Conservation (phyloP, 2,113 vertebrate genomes). For the Globicephala melas region DNA sequence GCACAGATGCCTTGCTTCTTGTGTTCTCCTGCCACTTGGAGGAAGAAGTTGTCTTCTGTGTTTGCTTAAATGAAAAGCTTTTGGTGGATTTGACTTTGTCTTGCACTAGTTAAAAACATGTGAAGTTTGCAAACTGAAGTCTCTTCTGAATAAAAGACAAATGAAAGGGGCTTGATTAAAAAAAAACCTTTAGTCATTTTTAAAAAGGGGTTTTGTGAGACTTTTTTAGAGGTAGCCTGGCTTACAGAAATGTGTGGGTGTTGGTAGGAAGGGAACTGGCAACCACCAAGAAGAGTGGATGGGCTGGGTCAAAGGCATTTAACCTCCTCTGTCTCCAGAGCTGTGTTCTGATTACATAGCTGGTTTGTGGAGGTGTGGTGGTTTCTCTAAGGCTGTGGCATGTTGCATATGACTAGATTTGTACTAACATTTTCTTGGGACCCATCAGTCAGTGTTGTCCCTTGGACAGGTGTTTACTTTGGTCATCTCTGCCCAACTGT, state of each 20-base stretch:
- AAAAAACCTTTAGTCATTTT: background rate
- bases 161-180: background rate
- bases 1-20: slow-evolving; percentile 22
- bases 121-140: background rate
- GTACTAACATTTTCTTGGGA: background rate
- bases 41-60: slow-evolving; percentile 36
- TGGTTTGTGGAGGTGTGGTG: background rate
- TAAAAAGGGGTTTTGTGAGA: background rate
- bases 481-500: background rate
- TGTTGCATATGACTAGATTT: background rate
- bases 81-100: slow-evolving; percentile 24
- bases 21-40: slow-evolving; percentile 9
- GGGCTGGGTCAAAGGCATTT: background rate
- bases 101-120: background rate
- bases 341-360: background rate
- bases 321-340: background rate
- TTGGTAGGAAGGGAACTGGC: background rate
- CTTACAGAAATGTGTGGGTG: background rate
- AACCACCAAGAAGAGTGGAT: background rate
- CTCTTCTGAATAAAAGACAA: slow-evolving; percentile 2
- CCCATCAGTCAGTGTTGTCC: background rate
- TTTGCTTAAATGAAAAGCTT: slow-evolving; percentile 30
- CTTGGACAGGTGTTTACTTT: background rate
- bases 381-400: background rate
- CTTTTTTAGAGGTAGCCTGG: background rate